These are phyloP conservation scores for Leptinotarsa peninsularis DNA, from an alignment of 2,888 invertebrate species.

Conservation along the genomic window DNA sequence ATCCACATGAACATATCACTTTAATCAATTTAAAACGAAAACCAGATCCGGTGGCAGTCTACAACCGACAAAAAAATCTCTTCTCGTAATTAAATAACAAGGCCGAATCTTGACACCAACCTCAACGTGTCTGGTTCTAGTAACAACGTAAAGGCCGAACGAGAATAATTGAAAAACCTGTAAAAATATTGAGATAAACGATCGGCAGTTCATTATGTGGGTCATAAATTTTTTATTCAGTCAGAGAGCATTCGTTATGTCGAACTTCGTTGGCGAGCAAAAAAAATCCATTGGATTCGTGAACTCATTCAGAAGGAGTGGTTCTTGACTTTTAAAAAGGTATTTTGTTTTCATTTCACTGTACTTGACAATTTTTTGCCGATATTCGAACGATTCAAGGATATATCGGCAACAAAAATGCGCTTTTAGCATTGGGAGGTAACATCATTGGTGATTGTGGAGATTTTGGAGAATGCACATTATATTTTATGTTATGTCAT, in stretches of 20 bases:
- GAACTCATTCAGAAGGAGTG: background rate
- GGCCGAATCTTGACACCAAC: slow-evolving; percentile 31
- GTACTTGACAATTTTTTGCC: background rate
- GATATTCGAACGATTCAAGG: background rate
- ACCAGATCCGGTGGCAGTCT: slow-evolving; percentile 20
- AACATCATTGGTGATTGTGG: background rate
- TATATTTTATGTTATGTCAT: background rate
- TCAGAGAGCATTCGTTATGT: slow-evolving; percentile 11
- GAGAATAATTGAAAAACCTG: slow-evolving; percentile 38
- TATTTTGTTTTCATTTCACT: background rate
- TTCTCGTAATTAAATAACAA: slow-evolving; percentile 32
- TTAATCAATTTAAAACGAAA: slow-evolving; percentile 23
- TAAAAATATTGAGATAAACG: slow-evolving; percentile 40
- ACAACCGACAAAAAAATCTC: slow-evolving; percentile 21
- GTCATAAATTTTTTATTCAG: slow-evolving; percentile 35
- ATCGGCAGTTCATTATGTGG: slow-evolving; percentile 34
- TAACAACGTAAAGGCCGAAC: slow-evolving; percentile 30
- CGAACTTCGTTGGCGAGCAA: slow-evolving; percentile 1
- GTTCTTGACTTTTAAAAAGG: slow-evolving; percentile 3
- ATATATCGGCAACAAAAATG: background rate
- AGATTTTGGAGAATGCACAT: background rate
- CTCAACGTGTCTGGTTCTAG: slow-evolving; percentile 12
- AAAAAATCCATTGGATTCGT: background rate
- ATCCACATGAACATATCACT: slow-evolving; percentile 17
- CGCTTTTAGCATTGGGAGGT: background rate